These are phyloP conservation scores for Drosophila demipolita DNA, from an alignment of 2,888 invertebrate species.

Conservation along the genomic window DNA sequence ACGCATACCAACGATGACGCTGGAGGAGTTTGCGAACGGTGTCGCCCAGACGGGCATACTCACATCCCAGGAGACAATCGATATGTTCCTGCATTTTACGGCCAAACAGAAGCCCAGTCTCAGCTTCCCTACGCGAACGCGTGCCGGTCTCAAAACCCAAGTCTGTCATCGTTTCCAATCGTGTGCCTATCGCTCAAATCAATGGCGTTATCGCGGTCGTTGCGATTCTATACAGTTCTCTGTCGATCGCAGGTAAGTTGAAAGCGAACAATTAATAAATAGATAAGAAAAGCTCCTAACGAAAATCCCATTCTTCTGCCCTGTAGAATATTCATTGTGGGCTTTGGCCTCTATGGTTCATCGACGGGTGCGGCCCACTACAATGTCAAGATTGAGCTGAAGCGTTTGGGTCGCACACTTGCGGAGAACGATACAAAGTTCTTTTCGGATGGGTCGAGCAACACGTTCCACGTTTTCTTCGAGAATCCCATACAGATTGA, in stretches of 20 bases:
- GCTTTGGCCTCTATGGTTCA: constrained; percentile 97
- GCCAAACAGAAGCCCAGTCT: constrained; percentile 94
- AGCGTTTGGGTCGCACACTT: constrained; percentile 93
- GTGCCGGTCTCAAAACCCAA: constrained; percentile 96
- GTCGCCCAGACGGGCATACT: constrained; percentile 97
- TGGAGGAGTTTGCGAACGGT: constrained; percentile 97
- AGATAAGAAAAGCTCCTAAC: not conserved
- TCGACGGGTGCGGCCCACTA: constrained; percentile 98
- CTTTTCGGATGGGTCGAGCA: constrained; percentile 98
- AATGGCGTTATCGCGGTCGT: constrained; percentile 98
- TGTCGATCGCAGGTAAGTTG: constrained; percentile 90
- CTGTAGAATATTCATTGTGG: constrained; percentile 94
- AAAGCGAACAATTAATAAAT: not conserved
- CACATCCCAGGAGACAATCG: constrained; percentile 96
- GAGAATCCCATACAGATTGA: constrained; percentile 93
- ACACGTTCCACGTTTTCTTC: constrained; percentile 96
- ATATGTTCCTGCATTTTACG: constrained; percentile 97
- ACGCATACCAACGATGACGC: constrained; percentile 96
- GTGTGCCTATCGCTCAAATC: constrained; percentile 97
- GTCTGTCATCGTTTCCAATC: constrained; percentile 98
- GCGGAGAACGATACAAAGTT: constrained; percentile 97
- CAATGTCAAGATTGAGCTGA: constrained; percentile 96
- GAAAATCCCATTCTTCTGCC: not conserved
- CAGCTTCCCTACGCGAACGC: constrained; percentile 92
- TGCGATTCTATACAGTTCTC: constrained; percentile 99